Evolutionary conservation across 2,888 invertebrate species (phyloP).

Genomic region (Phrixothrix hirtus): DNA sequence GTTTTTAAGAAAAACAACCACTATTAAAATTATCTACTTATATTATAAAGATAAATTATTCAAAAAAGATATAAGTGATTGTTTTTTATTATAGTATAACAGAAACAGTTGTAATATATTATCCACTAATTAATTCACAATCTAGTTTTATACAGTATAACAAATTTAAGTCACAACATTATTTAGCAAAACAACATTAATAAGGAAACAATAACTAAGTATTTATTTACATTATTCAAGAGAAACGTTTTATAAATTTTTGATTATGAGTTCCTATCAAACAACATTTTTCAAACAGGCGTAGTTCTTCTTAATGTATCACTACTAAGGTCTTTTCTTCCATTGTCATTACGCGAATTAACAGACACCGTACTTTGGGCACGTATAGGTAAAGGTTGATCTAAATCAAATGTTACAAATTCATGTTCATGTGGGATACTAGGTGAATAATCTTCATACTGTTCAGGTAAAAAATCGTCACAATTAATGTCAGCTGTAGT

Average conservation of each 20-base stretch:
- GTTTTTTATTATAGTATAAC: too few species aligned
- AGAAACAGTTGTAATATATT: too few species aligned
- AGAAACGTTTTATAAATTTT: conserved; percentile 1
- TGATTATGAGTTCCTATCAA: conserved; percentile 5
- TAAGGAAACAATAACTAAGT: too few species aligned
- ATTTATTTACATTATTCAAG: neutral
- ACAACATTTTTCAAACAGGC: conserved; percentile 55
- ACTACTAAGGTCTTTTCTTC: conserved; percentile 55
- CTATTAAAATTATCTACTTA: too few species aligned
- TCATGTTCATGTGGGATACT: conserved; percentile 64
- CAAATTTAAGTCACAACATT: too few species aligned
- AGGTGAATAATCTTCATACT: conserved; percentile 62
- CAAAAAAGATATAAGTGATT: too few species aligned
- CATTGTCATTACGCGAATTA: conserved; percentile 44
- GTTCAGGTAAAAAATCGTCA: conserved; percentile 51
- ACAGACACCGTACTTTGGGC: conserved; percentile 51
- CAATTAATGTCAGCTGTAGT: conserved; percentile 64
- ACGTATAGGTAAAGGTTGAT: conserved; percentile 55
- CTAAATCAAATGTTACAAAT: conserved; percentile 71
- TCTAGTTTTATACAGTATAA: too few species aligned
- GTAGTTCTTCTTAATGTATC: conserved; percentile 65
- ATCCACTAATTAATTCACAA: too few species aligned
- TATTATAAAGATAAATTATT: too few species aligned
- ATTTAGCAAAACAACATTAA: too few species aligned
- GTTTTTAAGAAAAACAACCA: neutral